Evolutionary conservation across 1,140 invertebrate species (phyloP), one percentile per base, ranked within the genome.

Genomic region (Adelges cooleyi): DNA sequence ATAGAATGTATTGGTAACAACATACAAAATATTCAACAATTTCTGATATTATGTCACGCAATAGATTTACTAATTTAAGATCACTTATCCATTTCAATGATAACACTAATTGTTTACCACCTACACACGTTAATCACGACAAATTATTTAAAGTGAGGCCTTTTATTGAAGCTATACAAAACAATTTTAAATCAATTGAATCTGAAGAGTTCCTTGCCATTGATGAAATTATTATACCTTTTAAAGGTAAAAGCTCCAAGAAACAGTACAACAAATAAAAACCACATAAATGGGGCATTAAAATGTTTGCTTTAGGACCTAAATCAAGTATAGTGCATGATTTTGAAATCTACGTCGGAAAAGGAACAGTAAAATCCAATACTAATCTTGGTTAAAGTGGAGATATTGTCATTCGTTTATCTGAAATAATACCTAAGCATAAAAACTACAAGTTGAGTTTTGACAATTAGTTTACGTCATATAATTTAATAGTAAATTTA

Each of bases 281-380:
- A 54, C 74, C 74, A n/a, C 70, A 72, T 53, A 75, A 74, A 52
- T 70, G 69, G 66, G 67, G 69, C n/a, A 54, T 70, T 25, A 70
- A 70, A 66, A 56, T 70, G 67, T 70, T 66, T 22, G 44, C 20
- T 1, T 17, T 48, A 3, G 44, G 18, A 20, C 23, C 44, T 13
- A 20, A 17, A 13, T 20, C 20, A 20, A 22, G 44, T 20, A 2
- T 48, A 48, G 44, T 48, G 6, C 44, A 48, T 13, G 44, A 48
- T 13, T 48, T 48, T 22, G 44, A 48, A 48, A 48, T 48, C 3
- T 48, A 48, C 23, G 44, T 18, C 15, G 44, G 44, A 1, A 48
- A 48, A 48, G 44, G 17, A 17, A 48, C 44, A 17, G 3, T 48
- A 48, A 17, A 40, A 42, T 13, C 42, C 9, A 44, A 67, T 2